A percentile compares a stretch with the other conserved stretches of the same genome.
Conservation (phyloP, 2,888 invertebrate genomes). For the Ceriagrion tenellum region DNA sequence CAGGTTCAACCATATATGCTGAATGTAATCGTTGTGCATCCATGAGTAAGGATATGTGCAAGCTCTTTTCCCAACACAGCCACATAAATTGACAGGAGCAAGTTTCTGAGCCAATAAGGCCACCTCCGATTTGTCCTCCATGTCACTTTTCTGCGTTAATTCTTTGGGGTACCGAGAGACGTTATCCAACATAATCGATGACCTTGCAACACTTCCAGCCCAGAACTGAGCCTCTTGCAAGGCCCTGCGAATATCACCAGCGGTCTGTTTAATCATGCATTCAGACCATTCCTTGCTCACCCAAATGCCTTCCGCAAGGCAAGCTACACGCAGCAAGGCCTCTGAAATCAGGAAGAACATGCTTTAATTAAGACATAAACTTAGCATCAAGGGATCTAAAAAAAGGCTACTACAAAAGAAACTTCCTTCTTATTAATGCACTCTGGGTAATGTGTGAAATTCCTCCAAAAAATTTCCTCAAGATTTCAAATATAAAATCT, state of each 20-base stretch:
- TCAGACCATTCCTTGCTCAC: constrained; percentile 80
- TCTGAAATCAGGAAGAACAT: constrained; percentile 76
- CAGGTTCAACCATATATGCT: constrained; percentile 37
- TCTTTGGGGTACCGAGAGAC: constrained; percentile 7
- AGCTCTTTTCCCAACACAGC: neutral
- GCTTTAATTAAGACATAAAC: neutral
- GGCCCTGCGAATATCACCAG: constrained; percentile 86
- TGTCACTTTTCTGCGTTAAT: neutral
- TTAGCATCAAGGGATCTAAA: neutral
- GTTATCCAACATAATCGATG: constrained; percentile 17
- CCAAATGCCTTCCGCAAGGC: constrained; percentile 82
- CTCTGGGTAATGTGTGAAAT: too few relatives aligned
- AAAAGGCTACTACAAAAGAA: too few relatives aligned
- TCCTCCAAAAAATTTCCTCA: too few relatives aligned
- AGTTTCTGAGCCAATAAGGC: neutral
- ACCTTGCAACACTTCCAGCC: constrained; percentile 71
- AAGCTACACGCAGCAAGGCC: constrained; percentile 85
- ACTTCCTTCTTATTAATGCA: too few relatives aligned
- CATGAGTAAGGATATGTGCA: constrained; percentile 45
- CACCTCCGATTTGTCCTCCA: neutral
- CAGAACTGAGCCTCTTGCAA: constrained; percentile 87
- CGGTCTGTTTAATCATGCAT: constrained; percentile 81
- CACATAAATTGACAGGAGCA: constrained; percentile 12
- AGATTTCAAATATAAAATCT: too few relatives aligned
- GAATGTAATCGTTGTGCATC: constrained; percentile 52